A percentile compares a stretch with the other conserved stretches of the same genome.
These are phyloP conservation scores for Buceros bicornis DNA, from an alignment of 2,797 vertebrate species.

Conservation along the genomic window DNA sequence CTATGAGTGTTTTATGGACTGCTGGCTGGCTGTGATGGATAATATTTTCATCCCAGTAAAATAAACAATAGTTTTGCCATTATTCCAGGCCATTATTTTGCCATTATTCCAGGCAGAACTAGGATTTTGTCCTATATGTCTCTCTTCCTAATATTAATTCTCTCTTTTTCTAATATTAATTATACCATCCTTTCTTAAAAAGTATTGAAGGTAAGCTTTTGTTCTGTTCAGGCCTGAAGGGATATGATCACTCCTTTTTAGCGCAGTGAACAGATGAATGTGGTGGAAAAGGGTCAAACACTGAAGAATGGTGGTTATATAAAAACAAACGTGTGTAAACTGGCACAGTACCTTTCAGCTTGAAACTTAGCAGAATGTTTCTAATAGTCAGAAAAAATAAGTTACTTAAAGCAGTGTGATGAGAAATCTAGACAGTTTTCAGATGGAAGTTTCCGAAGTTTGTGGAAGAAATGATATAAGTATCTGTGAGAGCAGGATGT, in stretches of 20 bases:
- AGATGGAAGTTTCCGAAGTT: not conserved
- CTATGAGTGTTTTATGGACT: not conserved
- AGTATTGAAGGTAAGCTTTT: not conserved
- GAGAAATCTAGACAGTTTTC: not conserved
- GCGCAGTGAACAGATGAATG: not conserved
- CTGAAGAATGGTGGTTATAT: not conserved
- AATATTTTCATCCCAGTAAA: not conserved
- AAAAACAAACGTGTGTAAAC: not conserved
- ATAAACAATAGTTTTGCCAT: not conserved
- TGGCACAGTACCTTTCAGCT: not conserved
- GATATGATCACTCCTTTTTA: not conserved
- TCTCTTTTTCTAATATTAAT: not conserved
- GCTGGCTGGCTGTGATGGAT: not conserved
- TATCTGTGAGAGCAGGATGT: not conserved
- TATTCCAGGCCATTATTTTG: not conserved
- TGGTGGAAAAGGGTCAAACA: not conserved
- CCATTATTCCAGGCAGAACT: not conserved
- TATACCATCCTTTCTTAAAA: not conserved
- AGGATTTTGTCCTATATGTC: not conserved
- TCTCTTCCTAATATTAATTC: not conserved
- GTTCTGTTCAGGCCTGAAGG: not conserved
- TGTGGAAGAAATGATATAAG: not conserved
- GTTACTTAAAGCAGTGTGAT: not conserved
- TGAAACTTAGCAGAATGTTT: not conserved
- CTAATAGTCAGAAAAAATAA: not conserved